Base-by-base conservation (phyloP, 2,888 invertebrate species). In the Hirtodrosophila confusa region DNA sequence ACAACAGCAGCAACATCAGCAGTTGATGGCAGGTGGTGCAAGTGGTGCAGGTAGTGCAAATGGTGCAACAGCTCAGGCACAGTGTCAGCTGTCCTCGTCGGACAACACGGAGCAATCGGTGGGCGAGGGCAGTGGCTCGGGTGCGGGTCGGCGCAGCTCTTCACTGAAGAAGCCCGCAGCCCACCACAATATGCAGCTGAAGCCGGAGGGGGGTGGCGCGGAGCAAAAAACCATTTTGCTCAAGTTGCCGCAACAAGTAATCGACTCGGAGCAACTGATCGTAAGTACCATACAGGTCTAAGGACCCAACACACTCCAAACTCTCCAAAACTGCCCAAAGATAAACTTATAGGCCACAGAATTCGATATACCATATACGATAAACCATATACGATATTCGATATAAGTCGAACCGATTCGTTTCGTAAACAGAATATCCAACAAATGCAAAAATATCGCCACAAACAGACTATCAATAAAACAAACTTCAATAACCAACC, bases 101-200 rank as follows among this genome's bases (percentile, higher is more conserved):
- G 92, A 92, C 48, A 91, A 91, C 63, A 92, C 92, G 0, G 92
- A 91, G 47, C 85, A 90, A 47, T 91, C 91, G 17, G 36, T 87
- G 49, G 90, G 80, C 61, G 74, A 75, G 9, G 57, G 60, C 45
- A 45, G 66, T 33, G 33, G 64, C 43, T 43, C 63, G 10, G 49
- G 45, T 9, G 17, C 48, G 36, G 45, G 68, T 7, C 47, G 65
- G 3, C 82, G 90, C 39, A 77, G 64, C 48, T 89, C 88, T 1
- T 91, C 88, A 58, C 70, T 90, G 33, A 91, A 89, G 62, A 91
- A 90, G 41, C 77, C 85, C 37, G 67, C 71, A 48, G 11, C 24
- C 56, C 45, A 39, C 3, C 58, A 49, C 41, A 69, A 61, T 9
- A 54, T 60, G 50, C 79, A 75, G 3, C 68, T 87, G 12, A 87